These are phyloP conservation scores for Ditylenchus dipsaci DNA, from an alignment of 1,140 invertebrate genomes.

Conservation along the genomic window DNA sequence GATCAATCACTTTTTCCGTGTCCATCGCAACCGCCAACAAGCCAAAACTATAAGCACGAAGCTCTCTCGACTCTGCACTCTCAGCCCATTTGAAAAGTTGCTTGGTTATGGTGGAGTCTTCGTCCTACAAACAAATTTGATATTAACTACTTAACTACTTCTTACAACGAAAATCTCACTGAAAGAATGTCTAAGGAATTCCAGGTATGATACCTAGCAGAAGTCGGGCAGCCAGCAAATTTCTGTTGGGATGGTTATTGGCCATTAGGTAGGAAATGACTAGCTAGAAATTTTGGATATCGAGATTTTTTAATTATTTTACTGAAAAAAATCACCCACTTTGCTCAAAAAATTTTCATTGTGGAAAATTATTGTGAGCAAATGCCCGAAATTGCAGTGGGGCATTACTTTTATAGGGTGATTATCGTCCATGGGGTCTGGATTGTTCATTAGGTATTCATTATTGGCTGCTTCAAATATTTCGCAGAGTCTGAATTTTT, in stretches of 20 bases:
- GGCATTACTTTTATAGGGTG: conserved; percentile 39
- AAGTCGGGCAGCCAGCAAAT: conserved; percentile 36
- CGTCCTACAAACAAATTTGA: conserved; percentile 29
- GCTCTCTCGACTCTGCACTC: conserved; percentile 35
- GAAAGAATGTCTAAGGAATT: conserved; percentile 30
- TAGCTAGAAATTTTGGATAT: no score
- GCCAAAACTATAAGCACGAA: conserved; percentile 37
- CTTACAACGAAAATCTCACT: not conserved
- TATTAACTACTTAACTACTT: no score
- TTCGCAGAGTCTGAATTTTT: conserved; percentile 23
- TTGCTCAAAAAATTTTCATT: conserved; percentile 35
- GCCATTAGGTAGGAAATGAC: conserved; percentile 37
- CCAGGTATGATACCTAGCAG: conserved; percentile 25
- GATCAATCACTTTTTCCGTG: conserved; percentile 32
- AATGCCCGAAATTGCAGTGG: conserved; percentile 27
- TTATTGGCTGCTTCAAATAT: conserved; percentile 36
- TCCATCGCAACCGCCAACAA: conserved; percentile 31
- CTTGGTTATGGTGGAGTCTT: conserved; percentile 22
- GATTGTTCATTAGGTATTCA: conserved; percentile 38
- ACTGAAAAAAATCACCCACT: conserved; percentile 21
- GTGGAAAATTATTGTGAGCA: conserved; percentile 27
- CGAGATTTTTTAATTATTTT: conserved; percentile 9
- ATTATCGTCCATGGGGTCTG: conserved; percentile 37
- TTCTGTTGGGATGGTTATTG: conserved; percentile 25
- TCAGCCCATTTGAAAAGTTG: conserved; percentile 40